Evolutionary conservation across 2,113 vertebrate species (phyloP), one percentile per base, ranked within the genome.

Genomic region (Jacana jacana): DNA sequence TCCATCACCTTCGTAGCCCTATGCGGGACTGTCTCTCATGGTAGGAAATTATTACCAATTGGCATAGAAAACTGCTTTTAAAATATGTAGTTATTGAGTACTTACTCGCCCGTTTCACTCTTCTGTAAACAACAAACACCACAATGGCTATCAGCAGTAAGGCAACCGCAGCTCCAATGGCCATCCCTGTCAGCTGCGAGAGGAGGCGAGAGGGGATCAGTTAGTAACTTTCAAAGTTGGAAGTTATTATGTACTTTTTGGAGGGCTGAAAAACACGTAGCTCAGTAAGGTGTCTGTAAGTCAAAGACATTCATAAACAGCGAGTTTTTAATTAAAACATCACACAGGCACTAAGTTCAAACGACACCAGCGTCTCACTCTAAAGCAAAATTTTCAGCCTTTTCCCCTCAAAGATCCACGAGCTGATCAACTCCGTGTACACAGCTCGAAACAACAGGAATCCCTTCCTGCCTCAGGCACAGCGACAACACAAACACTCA

Each of bases 41-140:
- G 78, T 66, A 61, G 66, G 33, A 20, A 46, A 11, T n/a, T 15
- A 19, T 11, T 70, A 57, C 6, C 8, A 13, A 46, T 9, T 6
- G 0, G 35, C 60, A 57, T 3, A 51, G 52, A 58, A 72, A 79
- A 31, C 2, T 5, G 7, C 1, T 58, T 68, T 77, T 25, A 39
- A 66, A 58, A 35, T 10, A 27, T 6, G 4, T 0, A 6, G 42
- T 58, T 30, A 22, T 2, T 16, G 58, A 33, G 37, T 64, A 98
- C 99, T 99, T 95, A 99, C 98, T 98, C 8, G 98, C 97, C 12
- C 83, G 98, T 49, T 94, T 98, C 95, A 98, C 77, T 97, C 96
- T 98, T 96, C 98, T 97, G 91, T 98, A 98, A 60, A 99, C 49
- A 11, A 99, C 92, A 57, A 98, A 98, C 54, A 99, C 73, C 6